Percentiles rank a stretch among this genome's conserved stretches.
phyloP scores from a whole-genome alignment of 2,797 vertebrate genomes.

The Benthosema pterotum region DNA sequence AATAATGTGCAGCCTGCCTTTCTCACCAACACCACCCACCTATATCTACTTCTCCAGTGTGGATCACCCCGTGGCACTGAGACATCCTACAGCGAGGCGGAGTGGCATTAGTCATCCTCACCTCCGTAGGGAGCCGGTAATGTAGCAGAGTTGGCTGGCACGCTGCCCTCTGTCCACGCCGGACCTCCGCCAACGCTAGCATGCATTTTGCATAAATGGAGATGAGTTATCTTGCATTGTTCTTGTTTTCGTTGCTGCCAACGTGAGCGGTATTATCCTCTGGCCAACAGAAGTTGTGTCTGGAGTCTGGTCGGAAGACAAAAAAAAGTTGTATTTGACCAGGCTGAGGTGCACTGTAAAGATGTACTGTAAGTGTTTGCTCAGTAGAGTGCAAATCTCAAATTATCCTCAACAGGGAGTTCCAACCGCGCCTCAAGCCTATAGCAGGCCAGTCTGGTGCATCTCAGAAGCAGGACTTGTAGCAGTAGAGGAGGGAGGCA shows the following conservation, averaged over 20 bases:
- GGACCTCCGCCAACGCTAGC: slow-evolving; percentile 54
- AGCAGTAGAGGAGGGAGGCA: no score
- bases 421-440: no score
- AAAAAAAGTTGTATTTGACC: background rate
- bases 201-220: slow-evolving; percentile 64
- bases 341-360: no score
- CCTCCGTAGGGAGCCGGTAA: slow-evolving; percentile 66
- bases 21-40: slow-evolving; percentile 51
- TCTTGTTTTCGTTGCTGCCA: slow-evolving; percentile 29
- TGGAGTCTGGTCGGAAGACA: slow-evolving; percentile 4
- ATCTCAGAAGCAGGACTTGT: no score
- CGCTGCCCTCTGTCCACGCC: slow-evolving; percentile 44
- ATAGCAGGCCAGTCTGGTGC: no score
- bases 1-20: slow-evolving; percentile 52
- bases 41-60: slow-evolving; percentile 48
- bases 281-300: slow-evolving; percentile 23
- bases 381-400: no score
- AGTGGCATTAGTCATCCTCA: slow-evolving; percentile 68
- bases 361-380: no score
- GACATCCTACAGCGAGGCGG: slow-evolving; percentile 49
- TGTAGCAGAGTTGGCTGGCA: slow-evolving; percentile 43
- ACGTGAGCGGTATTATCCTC: slow-evolving; percentile 24
- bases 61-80: slow-evolving; percentile 33
- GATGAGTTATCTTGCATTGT: slow-evolving; percentile 31
- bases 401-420: no score